These are phyloP conservation scores for Exaiptasia diaphana DNA, from an alignment of 64 coral and sea anemone species.

Conservation along the genomic window DNA sequence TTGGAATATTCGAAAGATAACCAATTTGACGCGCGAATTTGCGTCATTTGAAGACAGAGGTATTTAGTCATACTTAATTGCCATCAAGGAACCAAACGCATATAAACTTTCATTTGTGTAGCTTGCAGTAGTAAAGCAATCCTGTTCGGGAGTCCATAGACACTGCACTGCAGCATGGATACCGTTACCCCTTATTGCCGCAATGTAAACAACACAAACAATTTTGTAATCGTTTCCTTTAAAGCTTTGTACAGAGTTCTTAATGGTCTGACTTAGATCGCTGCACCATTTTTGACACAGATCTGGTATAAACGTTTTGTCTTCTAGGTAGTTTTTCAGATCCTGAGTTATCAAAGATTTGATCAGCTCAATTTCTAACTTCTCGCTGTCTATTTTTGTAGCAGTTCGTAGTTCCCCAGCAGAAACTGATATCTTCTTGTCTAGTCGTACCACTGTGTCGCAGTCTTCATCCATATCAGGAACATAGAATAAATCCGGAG, in stretches of 20 bases:
- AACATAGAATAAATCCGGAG: constrained; percentile 63
- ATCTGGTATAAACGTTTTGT: constrained; percentile 52
- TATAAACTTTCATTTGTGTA: constrained; percentile 86
- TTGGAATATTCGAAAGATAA: no score
- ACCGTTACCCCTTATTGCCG: constrained; percentile 69
- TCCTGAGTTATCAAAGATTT: constrained; percentile 31
- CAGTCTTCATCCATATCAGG: constrained; percentile 47
- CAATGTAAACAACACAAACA: constrained; percentile 76
- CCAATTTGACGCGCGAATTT: no score
- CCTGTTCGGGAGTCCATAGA: constrained; percentile 54
- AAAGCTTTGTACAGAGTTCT: constrained; percentile 57
- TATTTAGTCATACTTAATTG: constrained; percentile 62
- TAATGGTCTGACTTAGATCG: constrained; percentile 67
- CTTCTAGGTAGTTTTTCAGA: constrained; percentile 17
- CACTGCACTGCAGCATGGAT: constrained; percentile 74
- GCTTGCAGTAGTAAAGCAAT: constrained; percentile 75
- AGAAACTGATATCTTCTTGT: constrained; percentile 23
- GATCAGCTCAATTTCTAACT: constrained; percentile 18
- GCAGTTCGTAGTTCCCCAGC: constrained; percentile 14
- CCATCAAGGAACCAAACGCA: constrained; percentile 73
- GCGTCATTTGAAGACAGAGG: no score
- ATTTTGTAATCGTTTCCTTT: constrained; percentile 64
- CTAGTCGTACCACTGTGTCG: not conserved
- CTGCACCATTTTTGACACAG: constrained; percentile 82
- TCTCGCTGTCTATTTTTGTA: not conserved